These are phyloP conservation scores for Nothobranchius kuhntae DNA, from an alignment of 2,113 vertebrate species.

Conservation along the genomic window DNA sequence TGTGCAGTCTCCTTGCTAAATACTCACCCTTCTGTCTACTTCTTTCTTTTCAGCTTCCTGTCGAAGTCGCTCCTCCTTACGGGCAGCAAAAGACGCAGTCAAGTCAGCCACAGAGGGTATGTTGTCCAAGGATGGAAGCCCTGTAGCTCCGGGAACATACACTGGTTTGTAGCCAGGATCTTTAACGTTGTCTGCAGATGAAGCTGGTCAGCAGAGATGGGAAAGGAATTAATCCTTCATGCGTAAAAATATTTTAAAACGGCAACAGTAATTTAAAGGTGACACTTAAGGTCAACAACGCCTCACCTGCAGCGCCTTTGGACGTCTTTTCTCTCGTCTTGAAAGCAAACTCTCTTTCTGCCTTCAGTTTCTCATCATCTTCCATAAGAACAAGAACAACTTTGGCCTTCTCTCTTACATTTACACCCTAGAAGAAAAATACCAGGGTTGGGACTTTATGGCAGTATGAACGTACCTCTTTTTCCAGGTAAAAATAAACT, in stretches of 20 bases:
- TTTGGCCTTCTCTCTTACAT: slow-evolving; percentile 91
- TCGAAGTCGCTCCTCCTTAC: slow-evolving; percentile 80
- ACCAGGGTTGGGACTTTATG: background rate
- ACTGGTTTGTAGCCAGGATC: slow-evolving; percentile 70
- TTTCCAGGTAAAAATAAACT: too few relatives aligned
- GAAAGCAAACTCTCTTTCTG: slow-evolving; percentile 85
- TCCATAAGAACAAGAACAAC: slow-evolving; percentile 87
- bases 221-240: background rate
- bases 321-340: slow-evolving; percentile 92
- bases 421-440: slow-evolving; percentile 75
- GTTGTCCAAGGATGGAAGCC: slow-evolving; percentile 72
- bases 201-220: slow-evolving; percentile 43
- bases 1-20: background rate
- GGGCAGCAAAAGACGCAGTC: slow-evolving; percentile 80
- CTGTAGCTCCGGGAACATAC: slow-evolving; percentile 63
- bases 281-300: background rate
- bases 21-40: slow-evolving; percentile 77
- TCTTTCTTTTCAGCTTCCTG: slow-evolving; percentile 87
- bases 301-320: slow-evolving; percentile 81
- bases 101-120: slow-evolving; percentile 81
- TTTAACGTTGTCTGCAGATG: slow-evolving; percentile 53
- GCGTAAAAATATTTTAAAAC: background rate
- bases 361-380: slow-evolving; percentile 87
- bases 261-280: background rate
- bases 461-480: background rate